phyloP scores from a whole-genome alignment of 2,113 vertebrate species.

The Numida meleagris region DNA sequence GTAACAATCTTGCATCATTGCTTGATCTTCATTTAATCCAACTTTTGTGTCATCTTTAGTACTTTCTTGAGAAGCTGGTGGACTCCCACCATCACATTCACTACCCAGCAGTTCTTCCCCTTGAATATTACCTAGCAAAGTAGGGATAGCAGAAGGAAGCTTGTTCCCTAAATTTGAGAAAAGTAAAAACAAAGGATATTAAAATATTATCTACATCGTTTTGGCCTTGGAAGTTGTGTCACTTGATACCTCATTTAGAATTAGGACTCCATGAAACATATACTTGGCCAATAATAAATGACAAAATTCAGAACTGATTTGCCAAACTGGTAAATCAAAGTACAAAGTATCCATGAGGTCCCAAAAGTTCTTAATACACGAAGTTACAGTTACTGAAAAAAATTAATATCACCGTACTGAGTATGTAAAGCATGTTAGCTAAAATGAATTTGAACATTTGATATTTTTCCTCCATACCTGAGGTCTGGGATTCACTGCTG shows the following conservation, averaged over 20 bases:
- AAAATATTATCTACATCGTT: neutral
- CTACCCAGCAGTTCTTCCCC: conserved; percentile 85
- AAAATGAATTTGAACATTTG: neutral
- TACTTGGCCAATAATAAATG: rapidly evolving
- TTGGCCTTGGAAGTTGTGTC: neutral
- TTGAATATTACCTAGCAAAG: conserved; percentile 93
- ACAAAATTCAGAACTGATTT: neutral
- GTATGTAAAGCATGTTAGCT: neutral
- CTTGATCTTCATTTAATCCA: conserved; percentile 94
- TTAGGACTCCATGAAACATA: neutral
- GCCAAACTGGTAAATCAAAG: neutral
- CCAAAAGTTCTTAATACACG: neutral
- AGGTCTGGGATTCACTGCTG: conserved; percentile 91
- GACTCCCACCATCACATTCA: conserved; percentile 85
- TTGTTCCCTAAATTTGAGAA: conserved; percentile 83
- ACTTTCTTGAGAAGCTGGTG: conserved; percentile 85
- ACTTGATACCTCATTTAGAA: neutral
- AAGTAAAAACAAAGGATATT: neutral
- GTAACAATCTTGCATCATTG: conserved; percentile 99
- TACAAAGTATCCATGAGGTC: neutral
- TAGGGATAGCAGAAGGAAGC: conserved; percentile 91
- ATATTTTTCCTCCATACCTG: conserved; percentile 77
- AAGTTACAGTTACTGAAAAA: neutral
- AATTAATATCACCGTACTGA: neutral
- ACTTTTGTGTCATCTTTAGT: conserved; percentile 85